Conservation (phyloP, 2,113 vertebrate species). For the Tragelaphus scriptus region DNA sequence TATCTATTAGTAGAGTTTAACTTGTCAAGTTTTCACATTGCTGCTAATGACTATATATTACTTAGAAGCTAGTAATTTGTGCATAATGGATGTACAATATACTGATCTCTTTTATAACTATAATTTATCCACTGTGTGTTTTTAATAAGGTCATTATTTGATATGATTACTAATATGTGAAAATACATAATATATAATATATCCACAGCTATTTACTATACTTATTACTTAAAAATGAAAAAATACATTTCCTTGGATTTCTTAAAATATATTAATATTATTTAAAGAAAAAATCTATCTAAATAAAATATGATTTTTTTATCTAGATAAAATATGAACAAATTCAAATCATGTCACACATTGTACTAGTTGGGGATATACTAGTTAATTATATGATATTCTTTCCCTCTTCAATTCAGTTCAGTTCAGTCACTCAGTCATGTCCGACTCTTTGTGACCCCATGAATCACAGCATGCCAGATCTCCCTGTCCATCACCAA, state of each 20-base stretch:
- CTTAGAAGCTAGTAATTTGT: conserved; percentile 64
- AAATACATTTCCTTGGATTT: neutral
- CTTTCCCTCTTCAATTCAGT: no score
- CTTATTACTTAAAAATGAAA: conserved; percentile 42
- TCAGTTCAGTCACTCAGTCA: no score
- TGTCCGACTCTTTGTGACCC: no score
- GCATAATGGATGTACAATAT: conserved; percentile 36
- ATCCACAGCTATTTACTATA: conserved; percentile 28
- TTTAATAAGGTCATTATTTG: conserved; percentile 59
- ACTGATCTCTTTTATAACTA: conserved; percentile 31
- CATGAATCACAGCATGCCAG: no score
- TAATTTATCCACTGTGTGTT: conserved; percentile 60
- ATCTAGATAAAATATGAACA: conserved; percentile 42
- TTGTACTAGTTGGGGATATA: neutral
- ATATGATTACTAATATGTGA: conserved; percentile 33
- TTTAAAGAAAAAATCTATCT: conserved; percentile 23
- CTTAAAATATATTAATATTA: neutral
- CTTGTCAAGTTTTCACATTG: conserved; percentile 62
- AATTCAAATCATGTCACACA: conserved; percentile 20
- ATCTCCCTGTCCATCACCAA: no score
- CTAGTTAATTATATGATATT: no score
- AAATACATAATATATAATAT: neutral
- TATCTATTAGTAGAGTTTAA: conserved; percentile 64
- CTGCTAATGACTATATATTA: conserved; percentile 39
- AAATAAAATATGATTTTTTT: conserved; percentile 50